Evolutionary conservation across 1,140 invertebrate species (phyloP), one percentile per base, ranked within the genome.

Genomic region (Harlomillsia oculata): DNA sequence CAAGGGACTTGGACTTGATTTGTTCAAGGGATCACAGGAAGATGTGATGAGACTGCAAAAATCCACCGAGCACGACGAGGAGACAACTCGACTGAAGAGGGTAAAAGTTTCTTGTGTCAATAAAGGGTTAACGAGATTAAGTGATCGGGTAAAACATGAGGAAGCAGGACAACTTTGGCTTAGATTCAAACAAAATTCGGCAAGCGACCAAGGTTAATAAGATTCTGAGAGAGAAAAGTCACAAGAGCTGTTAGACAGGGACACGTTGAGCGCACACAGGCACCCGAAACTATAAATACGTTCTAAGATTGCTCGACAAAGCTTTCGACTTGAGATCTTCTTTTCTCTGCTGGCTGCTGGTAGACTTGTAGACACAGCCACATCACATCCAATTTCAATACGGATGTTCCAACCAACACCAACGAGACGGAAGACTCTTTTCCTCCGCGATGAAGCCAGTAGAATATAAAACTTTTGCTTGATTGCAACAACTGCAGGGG

Each of bases 111-210:
- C 46, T 62, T 62, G 46, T 59, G 61, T 63, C 61, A 63, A 63
- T 63, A 63, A 53, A 59, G 56, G 56, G 43, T 56, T 59, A 59
- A 63, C 53, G 29, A 63, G 57, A 56, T 59, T 63, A 63, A 30
- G 26, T 45, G 54, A 21, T 16, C n/a, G 23, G 18, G 32, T 34
- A 9, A n/a, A 9, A 34, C n/a, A n/a, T 34, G 32, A 34, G n/a
- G 8, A 8, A 34, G 32, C n/a, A n/a, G 8, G 32, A 8, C 32
- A 34, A 34, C 32, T 34, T 34, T 34, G 8, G 32, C 32, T 34
- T 9, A n/a, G 8, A 8, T 8, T 34, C 32, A 34, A 9, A 34
- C n/a, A 23, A 46, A 5, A 46, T 9, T 11, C 44, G 11, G 5
- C 41, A 44, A 11, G 32, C 16, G 13, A 37, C 21, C 32, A 37